Conservation (phyloP, 2,797 vertebrate species). For the Adelosebastes latens region DNA sequence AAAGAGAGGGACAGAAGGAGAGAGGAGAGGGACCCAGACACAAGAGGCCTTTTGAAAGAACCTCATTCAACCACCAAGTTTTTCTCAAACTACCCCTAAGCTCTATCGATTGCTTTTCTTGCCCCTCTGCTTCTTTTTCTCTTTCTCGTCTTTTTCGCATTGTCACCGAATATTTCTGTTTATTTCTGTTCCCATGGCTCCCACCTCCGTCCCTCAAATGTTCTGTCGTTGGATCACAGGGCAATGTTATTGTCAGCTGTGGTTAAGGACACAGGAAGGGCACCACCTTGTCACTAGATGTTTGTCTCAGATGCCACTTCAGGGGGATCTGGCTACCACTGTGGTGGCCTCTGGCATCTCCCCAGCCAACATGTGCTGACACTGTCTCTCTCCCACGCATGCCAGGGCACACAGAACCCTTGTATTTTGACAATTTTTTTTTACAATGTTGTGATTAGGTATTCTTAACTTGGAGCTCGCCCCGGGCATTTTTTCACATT, state of each 20-base stretch:
- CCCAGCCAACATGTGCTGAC: constrained; percentile 51
- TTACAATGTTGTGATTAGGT: constrained; percentile 41
- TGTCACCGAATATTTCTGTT: constrained; percentile 21
- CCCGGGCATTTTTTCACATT: constrained; percentile 49
- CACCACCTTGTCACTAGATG: constrained; percentile 75
- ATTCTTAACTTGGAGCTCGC: constrained; percentile 48
- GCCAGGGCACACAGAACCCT: constrained; percentile 19
- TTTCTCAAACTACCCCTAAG: constrained; percentile 17
- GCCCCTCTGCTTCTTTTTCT: neutral
- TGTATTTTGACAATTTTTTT: constrained; percentile 24
- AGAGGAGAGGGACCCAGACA: constrained; percentile 7
- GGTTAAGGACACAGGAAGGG: constrained; percentile 68
- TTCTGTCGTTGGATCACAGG: constrained; percentile 28
- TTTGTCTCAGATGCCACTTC: constrained; percentile 73
- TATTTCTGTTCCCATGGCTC: constrained; percentile 11
- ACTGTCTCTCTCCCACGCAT: constrained; percentile 16
- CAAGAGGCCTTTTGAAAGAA: constrained; percentile 26
- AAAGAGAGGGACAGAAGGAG: constrained; percentile 17
- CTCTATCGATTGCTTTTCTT: neutral
- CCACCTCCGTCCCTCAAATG: neutral
- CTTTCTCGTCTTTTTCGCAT: constrained; percentile 3
- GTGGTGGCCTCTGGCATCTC: constrained; percentile 62
- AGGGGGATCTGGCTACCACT: constrained; percentile 55
- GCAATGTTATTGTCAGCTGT: constrained; percentile 48
- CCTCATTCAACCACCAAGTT: constrained; percentile 4